Conservation (phyloP, 2,888 invertebrate genomes). For the Eutolmus rufibarbis region DNA sequence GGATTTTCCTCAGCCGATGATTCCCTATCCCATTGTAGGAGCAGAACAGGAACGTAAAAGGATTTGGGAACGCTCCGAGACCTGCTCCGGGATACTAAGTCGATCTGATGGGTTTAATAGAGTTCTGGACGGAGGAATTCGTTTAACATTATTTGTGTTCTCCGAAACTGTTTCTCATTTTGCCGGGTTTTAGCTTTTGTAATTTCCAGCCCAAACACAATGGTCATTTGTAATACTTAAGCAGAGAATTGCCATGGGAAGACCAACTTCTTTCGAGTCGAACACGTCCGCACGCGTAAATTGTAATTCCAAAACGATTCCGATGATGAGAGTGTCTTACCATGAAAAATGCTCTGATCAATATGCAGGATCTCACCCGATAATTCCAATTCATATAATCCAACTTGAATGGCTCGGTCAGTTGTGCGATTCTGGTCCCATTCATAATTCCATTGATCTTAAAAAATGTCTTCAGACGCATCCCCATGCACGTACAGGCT, state of each 20-base stretch:
- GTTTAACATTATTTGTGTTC: conserved; percentile 44
- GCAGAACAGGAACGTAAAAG: conserved; percentile 24
- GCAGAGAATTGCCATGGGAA: conserved; percentile 18
- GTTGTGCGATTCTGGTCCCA: background rate
- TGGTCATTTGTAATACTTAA: conserved; percentile 48
- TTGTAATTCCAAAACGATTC: conserved; percentile 47
- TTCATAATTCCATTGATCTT: background rate
- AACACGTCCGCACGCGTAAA: conserved; percentile 43
- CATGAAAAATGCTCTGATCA: conserved; percentile 46
- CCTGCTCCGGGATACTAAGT: conserved; percentile 6
- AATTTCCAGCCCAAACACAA: conserved; percentile 42
- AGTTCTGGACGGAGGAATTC: conserved; percentile 17
- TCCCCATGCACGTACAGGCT: background rate
- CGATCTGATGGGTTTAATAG: conserved; percentile 29
- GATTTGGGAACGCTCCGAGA: background rate
- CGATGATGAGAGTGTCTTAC: conserved; percentile 46
- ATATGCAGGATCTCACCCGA: conserved; percentile 43
- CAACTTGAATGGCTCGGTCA: background rate
- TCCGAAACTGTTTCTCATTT: conserved; percentile 37
- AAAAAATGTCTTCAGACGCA: background rate
- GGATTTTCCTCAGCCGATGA: conserved; percentile 31
- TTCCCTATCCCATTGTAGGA: conserved; percentile 5
- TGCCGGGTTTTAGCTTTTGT: conserved; percentile 34
- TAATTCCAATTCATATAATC: conserved; percentile 16
- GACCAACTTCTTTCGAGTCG: conserved; percentile 42